phyloP scores from a whole-genome alignment of 2,113 vertebrate species.

The Rhizomys pruinosus region DNA sequence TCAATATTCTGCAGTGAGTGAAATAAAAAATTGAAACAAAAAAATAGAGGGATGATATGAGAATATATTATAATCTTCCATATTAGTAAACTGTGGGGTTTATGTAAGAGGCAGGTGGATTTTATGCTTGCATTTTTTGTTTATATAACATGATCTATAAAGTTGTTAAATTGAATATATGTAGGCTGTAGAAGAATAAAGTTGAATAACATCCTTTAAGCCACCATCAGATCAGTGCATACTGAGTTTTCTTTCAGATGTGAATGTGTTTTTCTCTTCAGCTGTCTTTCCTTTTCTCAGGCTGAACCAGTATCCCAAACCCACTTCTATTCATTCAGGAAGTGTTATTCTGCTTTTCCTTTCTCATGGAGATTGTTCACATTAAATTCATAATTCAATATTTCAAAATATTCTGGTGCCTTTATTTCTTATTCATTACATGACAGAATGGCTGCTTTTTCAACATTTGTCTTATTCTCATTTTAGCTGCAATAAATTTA shows the following conservation, averaged over 20 bases:
- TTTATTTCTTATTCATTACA: slow-evolving; percentile 51
- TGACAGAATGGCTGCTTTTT: not conserved
- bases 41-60: not conserved
- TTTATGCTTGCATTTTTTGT: not conserved
- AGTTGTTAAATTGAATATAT: not conserved
- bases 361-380: not conserved
- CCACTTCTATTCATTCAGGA: not conserved
- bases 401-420: slow-evolving; percentile 19
- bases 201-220: not conserved
- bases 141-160: not conserved
- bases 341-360: not conserved
- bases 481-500: slow-evolving; percentile 5
- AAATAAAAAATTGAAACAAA: too few relatives aligned
- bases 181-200: not conserved
- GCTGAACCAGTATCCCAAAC: not conserved
- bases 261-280: not conserved
- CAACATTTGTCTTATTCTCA: slow-evolving; percentile 34
- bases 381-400: slow-evolving; percentile 40
- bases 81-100: not conserved
- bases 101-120: not conserved
- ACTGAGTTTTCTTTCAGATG: not conserved
- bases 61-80: not conserved
- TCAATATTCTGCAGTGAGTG: too few relatives aligned
- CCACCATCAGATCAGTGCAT: not conserved
- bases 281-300: not conserved